These are phyloP conservation scores for Triops longicaudatus DNA, from an alignment of 1,140 invertebrate species.

Conservation along the genomic window DNA sequence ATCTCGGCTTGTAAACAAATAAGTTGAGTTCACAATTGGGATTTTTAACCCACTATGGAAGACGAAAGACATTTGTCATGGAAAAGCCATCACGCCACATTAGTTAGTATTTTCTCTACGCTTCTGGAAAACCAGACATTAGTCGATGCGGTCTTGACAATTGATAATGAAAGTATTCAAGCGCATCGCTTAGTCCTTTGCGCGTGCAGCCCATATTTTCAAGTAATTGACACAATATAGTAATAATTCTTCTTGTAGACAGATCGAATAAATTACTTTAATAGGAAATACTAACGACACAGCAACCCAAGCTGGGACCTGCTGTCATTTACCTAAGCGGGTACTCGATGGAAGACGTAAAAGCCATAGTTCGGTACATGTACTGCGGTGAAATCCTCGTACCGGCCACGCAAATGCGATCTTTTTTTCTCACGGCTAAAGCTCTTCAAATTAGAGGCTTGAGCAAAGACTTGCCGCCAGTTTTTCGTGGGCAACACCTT, in stretches of 20 bases:
- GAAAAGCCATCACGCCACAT: background rate
- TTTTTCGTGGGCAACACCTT: background rate
- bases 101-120: background rate
- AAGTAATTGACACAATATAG: background rate
- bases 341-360: background rate
- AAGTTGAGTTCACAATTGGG: background rate
- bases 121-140: background rate
- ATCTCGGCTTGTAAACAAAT: background rate
- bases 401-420: background rate
- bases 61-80: background rate
- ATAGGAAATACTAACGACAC: background rate
- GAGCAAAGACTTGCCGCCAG: background rate
- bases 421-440: background rate
- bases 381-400: slow-evolving; percentile 1
- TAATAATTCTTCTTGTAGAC: too few species aligned
- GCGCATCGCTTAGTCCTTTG: background rate
- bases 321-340: background rate
- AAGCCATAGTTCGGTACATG: slow-evolving; percentile 6
- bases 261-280: too few species aligned
- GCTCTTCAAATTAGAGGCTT: background rate
- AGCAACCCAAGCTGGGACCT: background rate
- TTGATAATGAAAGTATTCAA: slow-evolving; percentile 4
- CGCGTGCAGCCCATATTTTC: background rate
- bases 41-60: background rate
- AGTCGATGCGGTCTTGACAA: background rate